Base-by-base conservation (phyloP, 2,797 vertebrate genomes). In the Microchirus variegatus region DNA sequence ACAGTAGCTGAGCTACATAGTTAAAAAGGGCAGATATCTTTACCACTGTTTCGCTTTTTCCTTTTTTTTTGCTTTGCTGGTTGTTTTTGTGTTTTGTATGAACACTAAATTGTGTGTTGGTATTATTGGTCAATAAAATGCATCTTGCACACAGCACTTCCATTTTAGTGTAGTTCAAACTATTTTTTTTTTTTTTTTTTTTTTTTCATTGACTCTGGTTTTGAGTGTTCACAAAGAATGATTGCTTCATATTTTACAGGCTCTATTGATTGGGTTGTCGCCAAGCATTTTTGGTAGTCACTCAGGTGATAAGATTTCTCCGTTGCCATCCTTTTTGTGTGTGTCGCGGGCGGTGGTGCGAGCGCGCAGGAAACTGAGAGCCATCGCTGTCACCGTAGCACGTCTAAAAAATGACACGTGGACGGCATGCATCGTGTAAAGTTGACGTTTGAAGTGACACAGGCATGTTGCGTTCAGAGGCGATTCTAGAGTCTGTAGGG, bases 391-490 rank as follows among this genome's bases (percentile, higher is more conserved):
- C 89, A 88, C 37, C 65, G 49, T 43, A 0, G 50, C 45, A 11
- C 75, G 73, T 85, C 80, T 84, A 70, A 80, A 88, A 88, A 78
- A 77, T 82, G 80, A 88, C 83, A 85, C 82, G 86, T 81, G 73
- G 74, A 81, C 81, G 81, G 78, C 77, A n/a, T 80, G 75, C 82
- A 59, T 89, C 81, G 81, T 84, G 83, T 87, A 86, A 78, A 83
- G 85, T 79, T 77, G 77, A 85, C 82, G 85, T 82, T 75, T 80
- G 75, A 78, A 84, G 78, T 74, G 83, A 81, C 85, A 81, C 68
- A 66, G 76, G 80, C 82, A 80, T 79, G 83, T 89, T 82, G 54
- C 87, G 76, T 88, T 87, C n/a, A n/a, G n/a, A n/a, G n/a, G n/a
- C n/a, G n/a, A n/a, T n/a, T n/a, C n/a, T n/a, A n/a, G n/a, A n/a